phyloP scores from a whole-genome alignment of 1,140 invertebrate species.

The Drosophila ironensis region DNA sequence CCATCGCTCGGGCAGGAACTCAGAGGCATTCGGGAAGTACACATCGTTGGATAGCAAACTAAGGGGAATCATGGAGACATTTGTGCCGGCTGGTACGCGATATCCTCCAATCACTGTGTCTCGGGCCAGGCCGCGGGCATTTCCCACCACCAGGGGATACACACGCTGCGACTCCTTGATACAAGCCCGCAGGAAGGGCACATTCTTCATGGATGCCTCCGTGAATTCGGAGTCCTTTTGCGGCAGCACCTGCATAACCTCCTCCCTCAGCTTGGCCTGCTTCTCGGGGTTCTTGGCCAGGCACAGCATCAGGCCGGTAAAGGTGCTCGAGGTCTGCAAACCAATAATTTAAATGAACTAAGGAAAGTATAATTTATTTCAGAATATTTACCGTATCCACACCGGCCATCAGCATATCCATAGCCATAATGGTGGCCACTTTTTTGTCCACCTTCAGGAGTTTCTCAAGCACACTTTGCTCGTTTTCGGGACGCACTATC shows the following conservation, averaged over 20 bases:
- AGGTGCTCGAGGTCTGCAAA: neutral
- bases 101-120: conserved; percentile 84
- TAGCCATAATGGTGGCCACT: conserved; percentile 82
- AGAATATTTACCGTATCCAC: conserved; percentile 72
- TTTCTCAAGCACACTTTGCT: conserved; percentile 81
- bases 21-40: conserved; percentile 82
- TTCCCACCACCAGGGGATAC: conserved; percentile 83
- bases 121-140: conserved; percentile 82
- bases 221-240: conserved; percentile 26
- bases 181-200: conserved; percentile 86
- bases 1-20: conserved; percentile 86
- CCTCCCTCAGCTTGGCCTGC: neutral
- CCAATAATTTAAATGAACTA: too few relatives aligned
- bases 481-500: conserved; percentile 72
- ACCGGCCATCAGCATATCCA: conserved; percentile 81
- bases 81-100: conserved; percentile 85
- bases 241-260: neutral
- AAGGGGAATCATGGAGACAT: conserved; percentile 83
- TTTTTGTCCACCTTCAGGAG: conserved; percentile 82
- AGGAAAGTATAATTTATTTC: neutral
- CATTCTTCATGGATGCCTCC: conserved; percentile 83
- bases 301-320: neutral
- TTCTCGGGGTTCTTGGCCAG: neutral
- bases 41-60: conserved; percentile 79
- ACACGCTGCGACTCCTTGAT: conserved; percentile 86